A percentile compares a stretch with the other conserved stretches of the same genome.
Conservation (phyloP, 2,797 vertebrate species). For the Phrynocephalus forsythii region DNA sequence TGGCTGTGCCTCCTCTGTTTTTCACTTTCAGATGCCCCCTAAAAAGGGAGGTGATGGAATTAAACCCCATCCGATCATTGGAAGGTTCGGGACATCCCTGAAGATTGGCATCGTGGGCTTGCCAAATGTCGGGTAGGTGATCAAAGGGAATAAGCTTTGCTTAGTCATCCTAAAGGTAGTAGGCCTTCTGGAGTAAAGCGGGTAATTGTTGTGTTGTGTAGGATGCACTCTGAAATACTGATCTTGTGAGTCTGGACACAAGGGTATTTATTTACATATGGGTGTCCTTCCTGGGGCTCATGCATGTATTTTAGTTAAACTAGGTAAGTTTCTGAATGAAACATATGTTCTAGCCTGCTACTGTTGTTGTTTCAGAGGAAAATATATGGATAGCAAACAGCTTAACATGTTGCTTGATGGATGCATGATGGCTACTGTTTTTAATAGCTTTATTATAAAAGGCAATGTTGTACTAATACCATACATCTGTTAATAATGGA, state of each 20-base stretch:
- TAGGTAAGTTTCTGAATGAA: no score
- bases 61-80: conserved; percentile 90
- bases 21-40: conserved; percentile 91
- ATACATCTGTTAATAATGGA: no score
- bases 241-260: neutral
- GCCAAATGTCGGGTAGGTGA: conserved; percentile 95
- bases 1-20: conserved; percentile 36
- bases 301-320: neutral
- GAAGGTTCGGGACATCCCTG: conserved; percentile 95
- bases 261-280: neutral
- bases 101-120: conserved; percentile 98
- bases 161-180: conserved; percentile 12
- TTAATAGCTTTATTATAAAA: neutral
- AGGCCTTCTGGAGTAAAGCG: neutral
- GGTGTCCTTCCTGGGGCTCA: neutral
- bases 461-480: no score
- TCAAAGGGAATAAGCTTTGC: conserved; percentile 4
- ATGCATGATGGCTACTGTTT: neutral
- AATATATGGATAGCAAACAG: neutral
- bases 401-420: neutral
- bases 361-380: neutral
- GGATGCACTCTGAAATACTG: neutral
- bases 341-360: neutral
- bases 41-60: conserved; percentile 92
- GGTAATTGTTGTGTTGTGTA: neutral